These are phyloP conservation scores for Larimichthys crocea DNA, from an alignment of 2,113 vertebrate genomes.

Conservation along the genomic window DNA sequence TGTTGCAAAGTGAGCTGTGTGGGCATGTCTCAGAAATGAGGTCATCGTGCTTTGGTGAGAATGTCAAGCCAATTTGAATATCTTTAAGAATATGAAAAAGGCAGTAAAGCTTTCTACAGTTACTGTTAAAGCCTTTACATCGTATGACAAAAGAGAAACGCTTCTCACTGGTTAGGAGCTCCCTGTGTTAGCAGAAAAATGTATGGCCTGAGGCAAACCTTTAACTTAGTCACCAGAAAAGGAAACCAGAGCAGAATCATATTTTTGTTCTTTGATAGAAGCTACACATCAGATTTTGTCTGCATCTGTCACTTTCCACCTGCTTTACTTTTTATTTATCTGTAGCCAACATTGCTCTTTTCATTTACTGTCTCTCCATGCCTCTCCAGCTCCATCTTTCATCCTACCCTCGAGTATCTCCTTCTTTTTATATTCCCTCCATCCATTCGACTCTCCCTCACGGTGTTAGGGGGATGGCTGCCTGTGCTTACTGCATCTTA, in stretches of 20 bases:
- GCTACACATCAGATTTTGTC: neutral
- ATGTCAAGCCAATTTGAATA: conserved; percentile 41
- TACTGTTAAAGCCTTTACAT: neutral
- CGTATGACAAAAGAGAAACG: neutral
- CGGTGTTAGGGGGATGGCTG: conserved; percentile 23
- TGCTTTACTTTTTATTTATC: neutral
- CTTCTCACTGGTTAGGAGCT: too few species aligned
- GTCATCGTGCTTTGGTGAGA: conserved; percentile 16
- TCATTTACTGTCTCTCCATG: neutral
- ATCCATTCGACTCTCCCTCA: neutral
- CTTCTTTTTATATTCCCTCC: conserved; percentile 27
- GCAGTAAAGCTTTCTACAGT: neutral
- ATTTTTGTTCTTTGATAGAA: neutral
- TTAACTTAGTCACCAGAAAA: neutral
- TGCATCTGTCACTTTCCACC: neutral
- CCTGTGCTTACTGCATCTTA: conserved; percentile 44
- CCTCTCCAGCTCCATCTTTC: conserved; percentile 15
- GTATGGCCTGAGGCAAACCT: neutral
- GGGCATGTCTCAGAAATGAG: conserved; percentile 50
- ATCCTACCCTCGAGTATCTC: neutral
- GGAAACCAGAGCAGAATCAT: neutral
- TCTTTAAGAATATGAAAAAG: neutral
- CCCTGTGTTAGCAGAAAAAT: neutral
- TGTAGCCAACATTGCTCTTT: neutral
- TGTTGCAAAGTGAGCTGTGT: conserved; percentile 43